These are phyloP conservation scores for Drosophila arawakana DNA, from an alignment of 1,140 invertebrate genomes.

Conservation along the genomic window DNA sequence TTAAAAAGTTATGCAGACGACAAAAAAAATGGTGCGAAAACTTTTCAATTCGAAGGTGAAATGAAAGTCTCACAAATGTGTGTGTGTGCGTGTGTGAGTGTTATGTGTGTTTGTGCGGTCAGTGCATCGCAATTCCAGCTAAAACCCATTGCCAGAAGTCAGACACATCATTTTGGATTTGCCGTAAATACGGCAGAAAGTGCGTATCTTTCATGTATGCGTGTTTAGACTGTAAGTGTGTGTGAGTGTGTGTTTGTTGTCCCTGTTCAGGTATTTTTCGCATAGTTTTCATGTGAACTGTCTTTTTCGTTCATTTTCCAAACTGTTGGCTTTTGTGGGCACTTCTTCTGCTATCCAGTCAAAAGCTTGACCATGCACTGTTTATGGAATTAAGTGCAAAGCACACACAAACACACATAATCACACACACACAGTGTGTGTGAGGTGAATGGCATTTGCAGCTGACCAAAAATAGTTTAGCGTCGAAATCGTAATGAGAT, in stretches of 20 bases:
- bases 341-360: constrained; percentile 27
- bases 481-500: constrained; percentile 46
- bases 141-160: constrained; percentile 49
- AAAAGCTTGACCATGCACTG: constrained; percentile 34
- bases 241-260: constrained; percentile 20
- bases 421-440: too few relatives aligned
- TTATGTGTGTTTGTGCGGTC: constrained; percentile 48
- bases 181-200: constrained; percentile 57
- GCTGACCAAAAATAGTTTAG: constrained; percentile 37
- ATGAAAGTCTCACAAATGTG: constrained; percentile 52
- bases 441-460: constrained; percentile 52
- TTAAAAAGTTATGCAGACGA: constrained; percentile 10
- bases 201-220: constrained; percentile 26
- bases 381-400: constrained; percentile 53
- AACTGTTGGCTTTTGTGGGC: constrained; percentile 65
- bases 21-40: constrained; percentile 28
- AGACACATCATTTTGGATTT: constrained; percentile 81
- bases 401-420: neutral
- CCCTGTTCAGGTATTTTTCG: constrained; percentile 38
- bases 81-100: neutral
- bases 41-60: constrained; percentile 68
- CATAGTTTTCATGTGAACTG: constrained; percentile 58
- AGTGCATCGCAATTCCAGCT: constrained; percentile 58
- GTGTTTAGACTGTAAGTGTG: constrained; percentile 6
- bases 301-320: constrained; percentile 68